Evolutionary conservation across 1,140 invertebrate species (phyloP), one percentile per base, ranked within the genome.

Genomic region (Mamestra configurata): DNA sequence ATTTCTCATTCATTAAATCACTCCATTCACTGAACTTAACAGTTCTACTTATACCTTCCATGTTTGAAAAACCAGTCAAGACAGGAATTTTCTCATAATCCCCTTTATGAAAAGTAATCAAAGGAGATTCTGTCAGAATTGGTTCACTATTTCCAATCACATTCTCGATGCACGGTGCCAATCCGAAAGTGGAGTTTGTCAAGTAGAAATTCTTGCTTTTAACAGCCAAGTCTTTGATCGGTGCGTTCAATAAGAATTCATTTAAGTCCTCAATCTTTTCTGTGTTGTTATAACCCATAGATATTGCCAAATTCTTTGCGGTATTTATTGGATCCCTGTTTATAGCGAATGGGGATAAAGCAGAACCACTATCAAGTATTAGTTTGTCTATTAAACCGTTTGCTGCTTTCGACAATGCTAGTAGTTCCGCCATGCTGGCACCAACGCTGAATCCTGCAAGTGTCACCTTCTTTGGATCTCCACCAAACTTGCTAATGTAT

Each of bases 401-500:
- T 22, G 92, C 86, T 73, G 88, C 75, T 85, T 89, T 88, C 0
- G 92, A 91, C 46, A 93, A 40, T 4, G 88, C 82, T 5, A 93
- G 81, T 13, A 95, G 66, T 71, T 95, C 93, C 27, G 91, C 92
- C 89, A 95, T 91, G 18, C 90, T 66, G 5, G 92, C 93, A 20
- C 93, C 93, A 57, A 96, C 96, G 84, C 96, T 96, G 78, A 96
- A 96, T 8, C 97, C 97, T 24, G 92, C 90, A 2, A 96, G 90
- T 6, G 97, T 97, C 0, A 97, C 95, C 72, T 90, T 92, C 11
- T 95, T 92, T 0, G 96, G 95, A 93, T 98, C 96, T 13, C 97
- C 97, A 24, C 97, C 97, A 88, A 97, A 97, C 4, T 91, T 89
- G 4, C 78, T 90, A 10, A 97, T 96, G 77, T 97, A 96, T 18